Evolutionary conservation across 2,797 vertebrate genomes (phyloP).

Genomic region (Chloroceryle inda): DNA sequence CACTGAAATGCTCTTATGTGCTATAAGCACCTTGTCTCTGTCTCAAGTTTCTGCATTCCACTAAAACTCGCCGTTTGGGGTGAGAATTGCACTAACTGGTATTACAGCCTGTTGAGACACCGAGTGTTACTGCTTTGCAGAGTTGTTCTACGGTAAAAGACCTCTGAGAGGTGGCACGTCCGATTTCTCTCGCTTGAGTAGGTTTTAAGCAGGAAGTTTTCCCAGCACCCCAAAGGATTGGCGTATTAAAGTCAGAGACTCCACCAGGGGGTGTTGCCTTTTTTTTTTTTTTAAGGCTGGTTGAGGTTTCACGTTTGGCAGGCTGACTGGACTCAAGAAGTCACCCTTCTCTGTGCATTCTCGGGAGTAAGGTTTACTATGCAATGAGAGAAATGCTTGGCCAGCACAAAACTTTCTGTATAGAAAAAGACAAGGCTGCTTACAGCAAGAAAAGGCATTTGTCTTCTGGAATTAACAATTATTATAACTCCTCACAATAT

Average conservation of each 20-base stretch:
- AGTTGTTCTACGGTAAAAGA: background rate
- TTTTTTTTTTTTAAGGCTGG: background rate
- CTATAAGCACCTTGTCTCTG: background rate
- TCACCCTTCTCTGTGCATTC: background rate
- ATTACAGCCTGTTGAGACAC: background rate
- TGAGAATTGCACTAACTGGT: background rate
- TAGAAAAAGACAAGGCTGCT: background rate
- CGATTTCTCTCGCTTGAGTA: background rate
- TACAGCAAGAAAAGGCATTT: background rate
- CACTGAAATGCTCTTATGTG: background rate
- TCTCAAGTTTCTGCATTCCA: background rate
- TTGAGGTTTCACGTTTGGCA: background rate
- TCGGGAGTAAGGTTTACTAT: background rate
- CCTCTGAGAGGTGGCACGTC: fast-evolving
- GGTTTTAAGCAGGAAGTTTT: background rate
- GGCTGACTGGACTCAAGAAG: background rate
- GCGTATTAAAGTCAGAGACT: background rate
- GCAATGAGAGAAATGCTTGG: background rate
- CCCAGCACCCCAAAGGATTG: background rate
- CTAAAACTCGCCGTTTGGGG: background rate
- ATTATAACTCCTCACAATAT: background rate
- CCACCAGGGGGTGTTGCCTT: too few relatives aligned
- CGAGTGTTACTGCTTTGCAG: background rate
- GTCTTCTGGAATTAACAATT: background rate
- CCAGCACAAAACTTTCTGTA: background rate